Base-by-base conservation (phyloP, 2,888 invertebrate species). In the Melieria crassipennis region DNA sequence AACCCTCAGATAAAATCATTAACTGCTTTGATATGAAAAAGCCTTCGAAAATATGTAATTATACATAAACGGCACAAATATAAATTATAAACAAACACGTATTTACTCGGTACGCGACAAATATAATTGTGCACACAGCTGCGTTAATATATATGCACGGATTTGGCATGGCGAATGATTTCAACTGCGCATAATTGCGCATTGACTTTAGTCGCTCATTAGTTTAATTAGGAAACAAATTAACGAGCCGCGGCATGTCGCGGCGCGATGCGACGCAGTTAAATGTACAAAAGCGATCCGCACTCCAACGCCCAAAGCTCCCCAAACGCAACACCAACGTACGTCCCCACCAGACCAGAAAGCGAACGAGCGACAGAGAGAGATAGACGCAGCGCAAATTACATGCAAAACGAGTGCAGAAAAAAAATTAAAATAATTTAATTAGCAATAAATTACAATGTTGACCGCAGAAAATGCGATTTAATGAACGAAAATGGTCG, bases 221-320 rank as follows among this genome's bases (percentile, higher is more conserved):
- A 84, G 84, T 84, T 84, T 84, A 84, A 84, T 84, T 84, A 84
- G 84, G 81, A 82, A 81, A 83, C 84, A 83, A 84, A 84, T 84
- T 84, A 84, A 83, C 81, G 81, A 80, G 80, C 79, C 79, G 78
- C 79, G 77, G 70, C 72, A 76, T 46, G 16, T 16, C 16, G 16
- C 16, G 16, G 61, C 65, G 69, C 65, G 13, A 69, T 55, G 47
- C 46, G 65, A 6, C 48, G 47, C 57, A 47, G 60, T 60, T 50
- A 73, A 69, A 67, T 73, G 73, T 70, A 71, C 52, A 71, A 58
- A 45, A 47, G 43, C 48, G 10, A 13, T 58, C 7, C 46, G 55
- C 16, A n/a, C 45, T 16, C 65, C 7, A n/a, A 45, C n/a, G 13
- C 56, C 30, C 52, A 9, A 42, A 68, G n/a, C 30, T 30, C 16